Evolutionary conservation across 2,113 vertebrate genomes (phyloP), one percentile per base, ranked within the genome.

Genomic region (Gadus macrocephalus): DNA sequence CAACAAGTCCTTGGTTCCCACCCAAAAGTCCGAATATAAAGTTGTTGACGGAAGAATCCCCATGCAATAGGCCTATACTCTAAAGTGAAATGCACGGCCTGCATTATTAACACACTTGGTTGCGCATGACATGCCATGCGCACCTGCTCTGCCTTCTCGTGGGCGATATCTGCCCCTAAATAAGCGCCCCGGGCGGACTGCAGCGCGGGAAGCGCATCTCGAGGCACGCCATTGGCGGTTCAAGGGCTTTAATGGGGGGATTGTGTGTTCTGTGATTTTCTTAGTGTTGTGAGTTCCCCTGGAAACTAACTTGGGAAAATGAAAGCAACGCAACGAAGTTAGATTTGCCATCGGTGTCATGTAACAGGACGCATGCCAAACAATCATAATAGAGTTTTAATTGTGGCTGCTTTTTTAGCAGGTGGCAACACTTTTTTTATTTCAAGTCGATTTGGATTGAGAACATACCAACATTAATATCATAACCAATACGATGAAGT

Each of bases 181-280:
- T 91, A 87, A 58, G 73, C 38, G 2, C 38, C 53, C 15, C 53
- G 53, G 85, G 94, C 93, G 93, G 84, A 90, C 62, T 27, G 14
- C 0, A 19, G 63, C 84, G 95, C 93, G 95, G 92, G 94, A 96
- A 92, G 78, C 62, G 35, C 79, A 66, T 27, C 62, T 15, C 20
- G 72, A 16, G 19, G 35, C 58, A 53, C 31, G 77, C 78, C 72
- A 91, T 91, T 92, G 92, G 92, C 69, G 56, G 42, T 59, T 61
- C 64, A 38, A 9, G n/a, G 38, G 3, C 0, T 64, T 3, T 69
- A 35, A 62, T 15, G 5, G 70, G 68, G 76, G 77, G 69, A 79
- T 76, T 49, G 42, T 49, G 42, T 49, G 42, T 49, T 49, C 42
- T 49, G 12, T 49, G 42, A 49, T 49, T 49, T 82, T 78, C 76